These are phyloP conservation scores for Cephus spinipes DNA, from an alignment of 2,888 invertebrate species.

Conservation along the genomic window DNA sequence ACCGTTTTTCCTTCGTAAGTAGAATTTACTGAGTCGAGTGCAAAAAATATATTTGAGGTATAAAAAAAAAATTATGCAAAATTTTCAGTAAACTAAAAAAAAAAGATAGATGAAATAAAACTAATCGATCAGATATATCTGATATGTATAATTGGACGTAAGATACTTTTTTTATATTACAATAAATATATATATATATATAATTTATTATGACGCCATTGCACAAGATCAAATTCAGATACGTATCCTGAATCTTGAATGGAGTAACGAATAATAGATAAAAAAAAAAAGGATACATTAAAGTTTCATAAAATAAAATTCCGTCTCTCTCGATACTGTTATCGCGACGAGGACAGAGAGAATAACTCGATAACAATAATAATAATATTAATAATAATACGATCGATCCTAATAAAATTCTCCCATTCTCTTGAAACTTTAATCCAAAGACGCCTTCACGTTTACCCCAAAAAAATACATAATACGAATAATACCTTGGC, in stretches of 20 bases:
- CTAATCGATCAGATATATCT: not conserved
- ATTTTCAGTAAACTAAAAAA: not conserved
- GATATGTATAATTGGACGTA: not conserved
- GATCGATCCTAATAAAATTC: not conserved
- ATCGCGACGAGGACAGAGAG: not conserved
- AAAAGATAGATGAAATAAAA: not conserved
- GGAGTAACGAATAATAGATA: not conserved
- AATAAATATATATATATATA: conserved; percentile 13
- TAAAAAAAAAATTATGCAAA: not conserved
- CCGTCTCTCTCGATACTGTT: not conserved
- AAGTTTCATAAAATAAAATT: not conserved
- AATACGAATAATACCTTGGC: not conserved
- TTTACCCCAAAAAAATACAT: not conserved
- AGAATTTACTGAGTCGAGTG: not conserved
- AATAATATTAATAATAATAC: not conserved
- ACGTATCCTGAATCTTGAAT: not conserved
- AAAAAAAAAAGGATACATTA: not conserved
- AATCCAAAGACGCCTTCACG: not conserved
- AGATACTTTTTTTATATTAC: not conserved
- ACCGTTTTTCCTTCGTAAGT: not conserved
- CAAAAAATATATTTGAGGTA: not conserved
- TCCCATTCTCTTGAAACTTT: not conserved
- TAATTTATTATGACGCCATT: not conserved
- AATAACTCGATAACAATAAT: not conserved
- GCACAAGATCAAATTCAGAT: not conserved